Percentiles rank a stretch among this genome's conserved stretches.
Conservation (phyloP, 2,797 vertebrate species). For the Leucoraja ocellata region DNA sequence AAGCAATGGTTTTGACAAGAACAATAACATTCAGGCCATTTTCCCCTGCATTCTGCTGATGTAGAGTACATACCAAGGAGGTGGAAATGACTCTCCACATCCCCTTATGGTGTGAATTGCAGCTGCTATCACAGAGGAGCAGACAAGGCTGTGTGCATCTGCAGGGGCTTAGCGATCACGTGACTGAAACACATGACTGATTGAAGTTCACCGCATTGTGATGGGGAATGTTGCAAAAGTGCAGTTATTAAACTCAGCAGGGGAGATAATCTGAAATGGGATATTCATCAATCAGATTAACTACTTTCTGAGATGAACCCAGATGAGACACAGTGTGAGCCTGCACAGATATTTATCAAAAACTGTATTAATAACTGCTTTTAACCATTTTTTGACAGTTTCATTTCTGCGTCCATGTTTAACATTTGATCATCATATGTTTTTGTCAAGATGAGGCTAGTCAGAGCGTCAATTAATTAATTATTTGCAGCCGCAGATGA, state of each 20-base stretch:
- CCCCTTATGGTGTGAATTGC: constrained; percentile 41
- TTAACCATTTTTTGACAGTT: constrained; percentile 71
- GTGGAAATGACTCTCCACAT: constrained; percentile 40
- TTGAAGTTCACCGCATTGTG: constrained; percentile 45
- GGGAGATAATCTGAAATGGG: constrained; percentile 70
- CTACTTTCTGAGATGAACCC: constrained; percentile 72
- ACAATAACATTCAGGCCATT: constrained; percentile 45
- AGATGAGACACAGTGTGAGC: constrained; percentile 70
- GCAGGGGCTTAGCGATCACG: constrained; percentile 23
- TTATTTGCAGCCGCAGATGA: constrained; percentile 64
- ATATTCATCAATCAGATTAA: constrained; percentile 84
- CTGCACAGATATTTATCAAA: constrained; percentile 78
- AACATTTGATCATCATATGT: constrained; percentile 76
- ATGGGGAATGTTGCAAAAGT: constrained; percentile 46
- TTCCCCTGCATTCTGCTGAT: constrained; percentile 45
- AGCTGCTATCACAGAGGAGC: constrained; percentile 36
- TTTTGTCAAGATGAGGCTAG: constrained; percentile 69
- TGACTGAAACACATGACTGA: constrained; percentile 40
- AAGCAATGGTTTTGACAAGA: constrained; percentile 45
- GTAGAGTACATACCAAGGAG: constrained; percentile 39
- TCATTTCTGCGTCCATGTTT: constrained; percentile 74
- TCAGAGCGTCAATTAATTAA: constrained; percentile 75
- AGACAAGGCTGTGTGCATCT: constrained; percentile 19
- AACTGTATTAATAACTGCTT: constrained; percentile 77
- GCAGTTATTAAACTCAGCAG: constrained; percentile 69